Percentiles rank a stretch among this genome's conserved stretches.
Evolutionary conservation across 2,113 vertebrate species (phyloP).

Genomic region (Hippolais icterina): DNA sequence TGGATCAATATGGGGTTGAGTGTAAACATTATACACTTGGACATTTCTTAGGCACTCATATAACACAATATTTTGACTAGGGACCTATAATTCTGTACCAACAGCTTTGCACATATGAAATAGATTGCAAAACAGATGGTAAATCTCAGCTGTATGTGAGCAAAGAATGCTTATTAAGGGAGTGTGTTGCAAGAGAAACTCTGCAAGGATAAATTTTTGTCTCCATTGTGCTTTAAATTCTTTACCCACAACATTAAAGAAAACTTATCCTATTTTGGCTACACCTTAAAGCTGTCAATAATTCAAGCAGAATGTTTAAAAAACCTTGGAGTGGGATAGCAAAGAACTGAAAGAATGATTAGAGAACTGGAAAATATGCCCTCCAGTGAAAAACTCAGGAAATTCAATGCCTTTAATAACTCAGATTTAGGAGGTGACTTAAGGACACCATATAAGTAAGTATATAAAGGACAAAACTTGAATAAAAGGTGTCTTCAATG

Average conservation of each 20-base stretch:
- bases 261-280: not conserved
- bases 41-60: not conserved
- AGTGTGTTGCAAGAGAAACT: not conserved
- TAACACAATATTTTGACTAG: not conserved
- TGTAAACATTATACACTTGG: not conserved
- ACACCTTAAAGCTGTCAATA: not conserved
- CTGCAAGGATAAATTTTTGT: not conserved
- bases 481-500: not conserved
- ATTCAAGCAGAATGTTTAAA: not conserved
- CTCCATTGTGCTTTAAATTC: not conserved
- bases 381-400: not conserved
- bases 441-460: not conserved
- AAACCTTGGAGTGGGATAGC: not conserved
- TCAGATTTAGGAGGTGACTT: conserved; percentile 25
- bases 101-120: not conserved
- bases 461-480: not conserved
- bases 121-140: not conserved
- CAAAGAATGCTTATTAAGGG: not conserved
- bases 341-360: conserved; percentile 16
- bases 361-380: not conserved
- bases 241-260: not conserved
- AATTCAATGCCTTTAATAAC: not conserved
- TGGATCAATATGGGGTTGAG: not conserved
- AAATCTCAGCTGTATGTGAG: not conserved
- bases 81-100: not conserved